These are phyloP conservation scores for Probosciger aterrimus DNA, from an alignment of 2,113 vertebrate genomes.

Conservation along the genomic window DNA sequence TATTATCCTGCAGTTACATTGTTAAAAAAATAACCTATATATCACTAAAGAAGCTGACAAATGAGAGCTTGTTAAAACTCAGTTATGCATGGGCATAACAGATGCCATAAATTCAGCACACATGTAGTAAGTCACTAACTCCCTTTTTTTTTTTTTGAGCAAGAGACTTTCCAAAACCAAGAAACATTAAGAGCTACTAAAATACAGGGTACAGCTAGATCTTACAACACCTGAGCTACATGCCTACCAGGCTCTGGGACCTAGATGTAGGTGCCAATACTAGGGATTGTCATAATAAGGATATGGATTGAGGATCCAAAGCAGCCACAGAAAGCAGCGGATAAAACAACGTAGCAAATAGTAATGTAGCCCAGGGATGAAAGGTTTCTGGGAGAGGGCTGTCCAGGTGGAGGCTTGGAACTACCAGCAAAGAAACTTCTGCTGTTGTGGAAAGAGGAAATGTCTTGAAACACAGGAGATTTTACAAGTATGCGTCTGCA, in stretches of 20 bases:
- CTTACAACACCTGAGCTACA: accelerated
- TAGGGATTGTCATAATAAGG: background rate
- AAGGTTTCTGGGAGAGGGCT: background rate
- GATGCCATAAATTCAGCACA: background rate
- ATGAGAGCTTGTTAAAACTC: background rate
- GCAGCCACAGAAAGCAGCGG: background rate
- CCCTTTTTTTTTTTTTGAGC: background rate
- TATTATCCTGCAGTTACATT: background rate
- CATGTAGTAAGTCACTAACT: background rate
- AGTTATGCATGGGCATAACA: background rate
- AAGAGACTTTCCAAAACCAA: background rate
- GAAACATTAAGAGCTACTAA: background rate
- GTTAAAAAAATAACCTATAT: background rate
- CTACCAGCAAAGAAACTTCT: background rate
- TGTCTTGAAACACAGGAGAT: background rate
- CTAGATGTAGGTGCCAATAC: background rate
- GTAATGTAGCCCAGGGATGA: background rate
- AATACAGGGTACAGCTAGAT: background rate
- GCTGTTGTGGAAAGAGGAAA: background rate
- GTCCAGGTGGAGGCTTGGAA: background rate
- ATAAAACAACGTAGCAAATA: background rate
- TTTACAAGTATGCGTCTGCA: background rate
- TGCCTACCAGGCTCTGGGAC: accelerated
- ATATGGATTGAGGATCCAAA: background rate
- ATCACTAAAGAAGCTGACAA: background rate